A percentile compares a stretch with the other conserved stretches of the same genome.
These are phyloP conservation scores for Drosophila gaucha DNA, from an alignment of 2,888 invertebrate species.

Conservation along the genomic window DNA sequence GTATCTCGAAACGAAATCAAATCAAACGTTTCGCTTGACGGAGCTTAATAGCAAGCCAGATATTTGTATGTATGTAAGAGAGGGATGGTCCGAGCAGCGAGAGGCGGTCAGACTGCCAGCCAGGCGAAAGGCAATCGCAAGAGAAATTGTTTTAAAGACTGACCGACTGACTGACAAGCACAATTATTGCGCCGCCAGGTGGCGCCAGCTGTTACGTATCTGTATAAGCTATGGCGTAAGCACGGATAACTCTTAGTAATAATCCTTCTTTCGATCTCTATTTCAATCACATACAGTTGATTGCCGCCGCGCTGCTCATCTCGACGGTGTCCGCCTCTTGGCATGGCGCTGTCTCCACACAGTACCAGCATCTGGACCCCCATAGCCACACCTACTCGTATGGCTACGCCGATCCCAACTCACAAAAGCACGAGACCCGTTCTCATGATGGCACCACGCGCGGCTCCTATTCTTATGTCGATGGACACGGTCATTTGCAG, in stretches of 20 bases:
- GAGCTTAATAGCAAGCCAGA: slow-evolving; percentile 33
- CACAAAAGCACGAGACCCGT: slow-evolving; percentile 88
- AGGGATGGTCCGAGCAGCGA: slow-evolving; percentile 19
- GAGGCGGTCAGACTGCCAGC: slow-evolving; percentile 21
- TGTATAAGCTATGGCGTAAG: slow-evolving; percentile 18
- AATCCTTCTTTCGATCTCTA: not conserved
- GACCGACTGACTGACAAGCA: slow-evolving; percentile 39
- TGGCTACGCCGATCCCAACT: slow-evolving; percentile 88
- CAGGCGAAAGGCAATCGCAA: slow-evolving; percentile 46
- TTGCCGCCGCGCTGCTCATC: slow-evolving; percentile 82
- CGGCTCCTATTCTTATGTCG: slow-evolving; percentile 89
- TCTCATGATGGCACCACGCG: slow-evolving; percentile 87
- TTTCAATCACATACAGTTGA: slow-evolving; percentile 62
- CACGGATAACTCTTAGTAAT: slow-evolving; percentile 2
- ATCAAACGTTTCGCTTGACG: slow-evolving; percentile 66
- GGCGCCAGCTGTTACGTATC: slow-evolving; percentile 39
- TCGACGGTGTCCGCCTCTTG: slow-evolving; percentile 83
- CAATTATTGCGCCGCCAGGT: slow-evolving; percentile 31
- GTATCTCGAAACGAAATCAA: slow-evolving; percentile 63
- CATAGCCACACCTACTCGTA: slow-evolving; percentile 87
- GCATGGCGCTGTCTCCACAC: slow-evolving; percentile 85
- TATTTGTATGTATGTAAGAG: slow-evolving; percentile 15
- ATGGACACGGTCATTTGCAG: slow-evolving; percentile 88
- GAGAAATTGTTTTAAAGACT: slow-evolving; percentile 32
- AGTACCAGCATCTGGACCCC: slow-evolving; percentile 87